Percentiles rank a stretch among this genome's conserved stretches.
These are phyloP conservation scores for Oostethus manadensis DNA, from an alignment of 2,113 vertebrate genomes.

Conservation along the genomic window DNA sequence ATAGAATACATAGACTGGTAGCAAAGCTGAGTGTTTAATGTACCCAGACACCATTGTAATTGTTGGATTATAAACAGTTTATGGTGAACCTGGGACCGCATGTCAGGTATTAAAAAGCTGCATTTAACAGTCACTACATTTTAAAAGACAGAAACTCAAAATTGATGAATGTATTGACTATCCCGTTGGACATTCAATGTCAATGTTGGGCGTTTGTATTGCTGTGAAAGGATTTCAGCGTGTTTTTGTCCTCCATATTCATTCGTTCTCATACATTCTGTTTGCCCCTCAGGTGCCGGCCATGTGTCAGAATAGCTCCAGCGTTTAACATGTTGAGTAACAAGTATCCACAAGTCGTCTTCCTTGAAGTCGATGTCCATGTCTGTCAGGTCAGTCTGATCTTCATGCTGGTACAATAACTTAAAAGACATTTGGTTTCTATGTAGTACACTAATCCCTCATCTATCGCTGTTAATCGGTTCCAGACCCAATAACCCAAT, in stretches of 20 bases:
- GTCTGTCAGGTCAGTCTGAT: conserved; percentile 82
- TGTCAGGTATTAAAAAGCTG: neutral
- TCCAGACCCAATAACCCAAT: no score
- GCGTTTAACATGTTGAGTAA: conserved; percentile 88
- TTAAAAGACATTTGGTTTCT: no score
- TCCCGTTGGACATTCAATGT: no score
- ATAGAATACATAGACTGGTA: no score
- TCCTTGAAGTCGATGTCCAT: conserved; percentile 92
- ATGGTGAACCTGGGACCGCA: neutral
- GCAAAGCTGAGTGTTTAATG: neutral
- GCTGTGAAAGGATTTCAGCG: neutral
- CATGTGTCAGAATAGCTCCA: conserved; percentile 90
- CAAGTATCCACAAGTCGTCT: conserved; percentile 89
- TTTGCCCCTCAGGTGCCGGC: conserved; percentile 75
- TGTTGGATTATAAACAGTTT: neutral
- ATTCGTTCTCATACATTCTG: no score
- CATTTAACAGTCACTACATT: no score
- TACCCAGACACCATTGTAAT: neutral
- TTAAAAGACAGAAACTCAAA: no score
- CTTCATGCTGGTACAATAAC: neutral
- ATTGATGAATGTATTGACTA: no score
- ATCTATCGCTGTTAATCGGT: no score
- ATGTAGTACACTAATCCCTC: no score
- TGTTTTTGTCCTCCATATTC: neutral
- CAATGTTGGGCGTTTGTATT: neutral